A percentile compares a stretch with the other conserved stretches of the same genome.
Conservation (phyloP, 2,113 vertebrate species). For the Leptobrachium leishanense region DNA sequence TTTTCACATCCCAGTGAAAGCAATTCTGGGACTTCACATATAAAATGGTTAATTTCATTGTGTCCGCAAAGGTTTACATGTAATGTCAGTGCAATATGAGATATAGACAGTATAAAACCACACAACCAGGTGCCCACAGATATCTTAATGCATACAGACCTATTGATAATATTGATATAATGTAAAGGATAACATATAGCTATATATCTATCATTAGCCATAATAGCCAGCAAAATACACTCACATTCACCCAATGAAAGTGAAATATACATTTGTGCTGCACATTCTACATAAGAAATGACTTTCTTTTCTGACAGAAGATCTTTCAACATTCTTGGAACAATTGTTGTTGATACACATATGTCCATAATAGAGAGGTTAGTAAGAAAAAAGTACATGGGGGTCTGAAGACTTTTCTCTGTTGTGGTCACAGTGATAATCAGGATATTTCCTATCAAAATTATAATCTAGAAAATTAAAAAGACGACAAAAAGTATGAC, state of each 20-base stretch:
- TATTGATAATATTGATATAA: too few species aligned
- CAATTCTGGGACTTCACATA: too few species aligned
- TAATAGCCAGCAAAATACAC: too few species aligned
- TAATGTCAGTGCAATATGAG: too few species aligned
- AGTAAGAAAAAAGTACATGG: constrained; percentile 22
- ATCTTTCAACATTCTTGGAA: constrained; percentile 54
- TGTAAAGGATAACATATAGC: too few species aligned
- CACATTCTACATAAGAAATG: constrained; percentile 50
- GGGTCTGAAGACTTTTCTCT: not conserved
- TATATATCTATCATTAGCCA: too few species aligned
- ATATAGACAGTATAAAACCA: too few species aligned
- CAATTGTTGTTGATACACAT: constrained; percentile 52
- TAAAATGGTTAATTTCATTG: too few species aligned
- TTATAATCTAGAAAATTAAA: not conserved
- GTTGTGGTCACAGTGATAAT: constrained; percentile 10
- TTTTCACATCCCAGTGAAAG: constrained; percentile 18
- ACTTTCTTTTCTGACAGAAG: constrained; percentile 45
- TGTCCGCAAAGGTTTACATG: too few species aligned
- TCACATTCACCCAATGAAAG: too few species aligned
- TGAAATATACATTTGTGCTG: constrained; percentile 49
- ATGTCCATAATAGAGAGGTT: constrained; percentile 47
- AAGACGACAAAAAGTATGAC: not conserved
- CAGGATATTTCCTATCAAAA: not conserved
- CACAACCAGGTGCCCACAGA: too few species aligned
- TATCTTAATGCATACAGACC: too few species aligned